Base-by-base conservation (phyloP, 1,140 invertebrate species). In the Nasonia longicornis region DNA sequence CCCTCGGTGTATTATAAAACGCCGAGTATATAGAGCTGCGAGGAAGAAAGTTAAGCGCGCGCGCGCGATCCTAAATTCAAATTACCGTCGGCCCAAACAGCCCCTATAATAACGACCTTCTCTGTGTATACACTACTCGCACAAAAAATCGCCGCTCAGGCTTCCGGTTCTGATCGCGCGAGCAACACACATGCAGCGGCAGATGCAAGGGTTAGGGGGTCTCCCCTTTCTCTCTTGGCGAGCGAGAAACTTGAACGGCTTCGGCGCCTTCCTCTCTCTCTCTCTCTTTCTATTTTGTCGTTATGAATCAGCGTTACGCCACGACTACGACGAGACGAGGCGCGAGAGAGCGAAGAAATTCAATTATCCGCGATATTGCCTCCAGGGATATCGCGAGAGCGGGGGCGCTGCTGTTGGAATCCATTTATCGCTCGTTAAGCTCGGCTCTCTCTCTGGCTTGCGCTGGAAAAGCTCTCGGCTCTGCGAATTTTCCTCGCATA, bases 201-300 rank as follows among this genome's bases (percentile, higher is more conserved):
- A 86, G 84, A 86, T 86, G 85, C 81, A 29, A 81, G 79, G 73
- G 63, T 76, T 70, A 58, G 42, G 29, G 26, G 16, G 26, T 52
- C 77, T 42, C 64, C 58, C 69, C 38, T 42, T 72, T 45, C 42
- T 72, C 22, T 72, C 38, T 8, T 0, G 38, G 12, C 26, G 64
- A 38, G 26, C 26, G 63, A 58, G 67, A 48, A 63, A 73, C 78
- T 79, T 79, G 78, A 79, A 66, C 83, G 82, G 83, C 85, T 86
- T 86, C 84, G 26, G 10, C 45, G 71, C 63, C 42, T 72, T 16
- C 73, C 66, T 81, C 26, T 26, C 26, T 26, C 26, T 26, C 26
- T 26, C 26, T 26, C 26, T 26, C 26, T 26, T 1, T 26, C 66
- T 29, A 76, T 81, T 76, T 81, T 77, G 79, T 81, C 79, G 79